Evolutionary conservation across 2,797 vertebrate species (phyloP).

Genomic region (Myiotriccus ornatus): DNA sequence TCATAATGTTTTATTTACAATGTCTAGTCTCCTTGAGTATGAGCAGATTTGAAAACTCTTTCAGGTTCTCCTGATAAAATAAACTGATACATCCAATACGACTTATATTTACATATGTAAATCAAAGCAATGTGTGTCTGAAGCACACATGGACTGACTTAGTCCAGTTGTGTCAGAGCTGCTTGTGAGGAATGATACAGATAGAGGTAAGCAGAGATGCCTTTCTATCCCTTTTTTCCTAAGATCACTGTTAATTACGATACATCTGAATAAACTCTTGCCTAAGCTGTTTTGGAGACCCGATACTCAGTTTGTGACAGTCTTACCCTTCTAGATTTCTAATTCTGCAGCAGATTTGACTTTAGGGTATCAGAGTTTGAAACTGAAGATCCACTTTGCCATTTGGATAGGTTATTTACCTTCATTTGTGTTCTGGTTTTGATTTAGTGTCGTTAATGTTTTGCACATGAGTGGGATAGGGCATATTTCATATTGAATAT

Average conservation of each 20-base stretch:
- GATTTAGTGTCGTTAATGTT: background rate
- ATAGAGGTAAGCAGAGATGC: background rate
- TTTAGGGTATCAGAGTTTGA: background rate
- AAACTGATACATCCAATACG: constrained; percentile 1
- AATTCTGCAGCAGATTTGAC: background rate
- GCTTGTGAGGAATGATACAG: background rate
- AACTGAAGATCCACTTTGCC: background rate
- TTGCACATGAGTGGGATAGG: background rate
- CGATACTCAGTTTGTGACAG: background rate
- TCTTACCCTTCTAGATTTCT: background rate
- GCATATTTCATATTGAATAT: background rate
- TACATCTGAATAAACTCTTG: background rate
- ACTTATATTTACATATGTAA: constrained; percentile 50
- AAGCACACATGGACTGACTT: constrained; percentile 13
- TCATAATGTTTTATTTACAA: constrained; percentile 22
- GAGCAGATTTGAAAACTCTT: constrained; percentile 33
- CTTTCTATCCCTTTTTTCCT: background rate
- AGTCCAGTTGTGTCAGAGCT: background rate
- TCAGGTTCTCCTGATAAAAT: constrained; percentile 40
- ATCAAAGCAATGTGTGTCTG: constrained; percentile 45
- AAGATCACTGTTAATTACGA: background rate
- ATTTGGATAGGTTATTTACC: background rate
- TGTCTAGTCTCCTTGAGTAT: constrained; percentile 15
- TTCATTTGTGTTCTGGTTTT: constrained; percentile 18
- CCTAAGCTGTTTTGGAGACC: background rate